Evolutionary conservation across 2,113 vertebrate genomes (phyloP).

Genomic region (Eolophus roseicapilla): DNA sequence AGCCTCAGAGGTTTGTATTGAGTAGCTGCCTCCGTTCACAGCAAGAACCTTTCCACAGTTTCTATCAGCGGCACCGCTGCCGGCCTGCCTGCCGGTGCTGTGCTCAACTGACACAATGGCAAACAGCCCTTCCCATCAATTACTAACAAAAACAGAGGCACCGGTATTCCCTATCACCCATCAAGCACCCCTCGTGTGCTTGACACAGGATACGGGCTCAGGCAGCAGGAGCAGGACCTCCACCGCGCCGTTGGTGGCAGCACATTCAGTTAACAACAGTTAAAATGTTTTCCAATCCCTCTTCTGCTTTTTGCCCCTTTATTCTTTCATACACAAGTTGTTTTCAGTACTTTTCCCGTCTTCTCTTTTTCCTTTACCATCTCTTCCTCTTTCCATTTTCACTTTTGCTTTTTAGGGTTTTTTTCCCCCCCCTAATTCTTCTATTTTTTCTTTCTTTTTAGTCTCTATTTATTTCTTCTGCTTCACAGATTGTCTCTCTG

Average conservation of each 20-base stretch:
- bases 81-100: background rate
- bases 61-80: background rate
- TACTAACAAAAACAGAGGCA: background rate
- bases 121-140: background rate
- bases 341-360: background rate
- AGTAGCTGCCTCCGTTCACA: background rate
- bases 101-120: background rate
- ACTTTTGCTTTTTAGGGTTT: background rate
- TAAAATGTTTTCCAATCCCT: background rate
- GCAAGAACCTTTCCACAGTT: background rate
- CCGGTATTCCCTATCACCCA: background rate
- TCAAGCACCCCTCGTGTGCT: background rate
- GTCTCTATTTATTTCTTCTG: conserved; percentile 45
- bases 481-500: conserved; percentile 60
- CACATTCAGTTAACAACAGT: background rate
- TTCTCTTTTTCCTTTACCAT: background rate
- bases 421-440: too few species aligned
- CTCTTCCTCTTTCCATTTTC: background rate
- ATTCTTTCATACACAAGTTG: background rate
- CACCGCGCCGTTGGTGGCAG: background rate
- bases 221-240: background rate
- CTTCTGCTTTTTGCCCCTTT: background rate
- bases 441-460: background rate
- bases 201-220: background rate
- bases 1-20: background rate